Percentiles rank a stretch among this genome's conserved stretches.
These are phyloP conservation scores for Alviniconcha marisindica DNA, from an alignment of 1,140 invertebrate species.

Conservation along the genomic window DNA sequence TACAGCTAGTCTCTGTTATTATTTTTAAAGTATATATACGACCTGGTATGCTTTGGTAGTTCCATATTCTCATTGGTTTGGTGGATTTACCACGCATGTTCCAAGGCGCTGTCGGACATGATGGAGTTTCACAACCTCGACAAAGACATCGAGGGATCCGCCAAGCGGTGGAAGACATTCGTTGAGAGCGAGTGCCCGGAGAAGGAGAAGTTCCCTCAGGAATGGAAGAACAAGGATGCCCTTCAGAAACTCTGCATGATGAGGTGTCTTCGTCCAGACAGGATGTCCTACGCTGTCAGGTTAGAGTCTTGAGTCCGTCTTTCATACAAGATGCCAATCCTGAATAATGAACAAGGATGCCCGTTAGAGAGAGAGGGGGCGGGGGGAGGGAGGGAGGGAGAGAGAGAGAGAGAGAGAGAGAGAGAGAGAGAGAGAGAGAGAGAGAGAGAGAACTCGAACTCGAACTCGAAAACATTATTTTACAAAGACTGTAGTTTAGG, in stretches of 20 bases:
- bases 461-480: no score
- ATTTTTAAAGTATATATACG: background rate
- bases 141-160: constrained; percentile 95
- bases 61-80: background rate
- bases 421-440: no score
- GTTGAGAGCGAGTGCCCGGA: constrained; percentile 96
- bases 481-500: no score
- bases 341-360: no score
- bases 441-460: no score
- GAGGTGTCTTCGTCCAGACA: constrained; percentile 92
- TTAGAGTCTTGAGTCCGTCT: constrained; percentile 61
- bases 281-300: constrained; percentile 91
- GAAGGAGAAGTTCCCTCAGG: constrained; percentile 96
- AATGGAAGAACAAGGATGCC: constrained; percentile 97
- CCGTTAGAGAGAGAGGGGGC: no score
- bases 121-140: constrained; percentile 97
- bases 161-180: constrained; percentile 97
- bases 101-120: constrained; percentile 83
- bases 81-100: no score
- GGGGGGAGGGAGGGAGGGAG: no score
- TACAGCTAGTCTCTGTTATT: no score
- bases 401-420: no score
- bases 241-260: constrained; percentile 96
- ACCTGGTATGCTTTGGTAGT: background rate
- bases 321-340: no score